Evolutionary conservation across 1,140 invertebrate genomes (phyloP).

Genomic region (Hylaeus volcanicus): DNA sequence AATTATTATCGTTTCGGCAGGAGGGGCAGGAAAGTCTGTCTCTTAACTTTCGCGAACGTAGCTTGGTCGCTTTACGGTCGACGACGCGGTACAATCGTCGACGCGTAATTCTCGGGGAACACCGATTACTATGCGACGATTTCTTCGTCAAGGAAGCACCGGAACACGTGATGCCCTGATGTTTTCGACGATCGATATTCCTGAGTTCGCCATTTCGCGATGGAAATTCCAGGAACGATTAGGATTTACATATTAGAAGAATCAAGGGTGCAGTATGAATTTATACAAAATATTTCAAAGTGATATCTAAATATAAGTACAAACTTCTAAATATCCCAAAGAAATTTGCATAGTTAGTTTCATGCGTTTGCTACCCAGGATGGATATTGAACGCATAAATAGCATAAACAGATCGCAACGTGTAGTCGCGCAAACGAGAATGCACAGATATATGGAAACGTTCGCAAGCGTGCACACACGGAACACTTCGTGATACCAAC

Average conservation of each 20-base stretch:
- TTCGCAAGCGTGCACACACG: constrained; percentile 57
- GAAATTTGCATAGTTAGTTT: neutral
- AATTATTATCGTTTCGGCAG: constrained; percentile 67
- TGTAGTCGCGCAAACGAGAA: constrained; percentile 39
- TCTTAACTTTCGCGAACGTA: constrained; percentile 49
- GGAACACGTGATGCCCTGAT: too few relatives aligned
- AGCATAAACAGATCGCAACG: neutral
- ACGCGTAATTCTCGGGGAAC: constrained; percentile 12
- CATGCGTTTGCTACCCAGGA: neutral
- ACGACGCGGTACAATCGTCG: constrained; percentile 46
- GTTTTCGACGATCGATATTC: neutral
- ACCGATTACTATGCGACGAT: constrained; percentile 32
- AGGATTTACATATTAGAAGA: too few relatives aligned
- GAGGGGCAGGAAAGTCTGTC: constrained; percentile 31
- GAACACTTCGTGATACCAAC: constrained; percentile 70
- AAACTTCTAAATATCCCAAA: neutral
- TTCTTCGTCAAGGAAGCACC: constrained; percentile 21
- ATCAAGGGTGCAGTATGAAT: too few relatives aligned
- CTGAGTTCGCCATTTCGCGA: too few relatives aligned
- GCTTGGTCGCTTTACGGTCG: constrained; percentile 48
- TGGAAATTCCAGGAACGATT: neutral
- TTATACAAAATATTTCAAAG: too few relatives aligned
- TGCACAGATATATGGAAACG: constrained; percentile 61
- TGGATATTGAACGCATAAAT: constrained; percentile 21
- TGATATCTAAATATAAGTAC: too few relatives aligned